phyloP scores from a whole-genome alignment of 2,888 invertebrate species.

The Thymelicus lineola region DNA sequence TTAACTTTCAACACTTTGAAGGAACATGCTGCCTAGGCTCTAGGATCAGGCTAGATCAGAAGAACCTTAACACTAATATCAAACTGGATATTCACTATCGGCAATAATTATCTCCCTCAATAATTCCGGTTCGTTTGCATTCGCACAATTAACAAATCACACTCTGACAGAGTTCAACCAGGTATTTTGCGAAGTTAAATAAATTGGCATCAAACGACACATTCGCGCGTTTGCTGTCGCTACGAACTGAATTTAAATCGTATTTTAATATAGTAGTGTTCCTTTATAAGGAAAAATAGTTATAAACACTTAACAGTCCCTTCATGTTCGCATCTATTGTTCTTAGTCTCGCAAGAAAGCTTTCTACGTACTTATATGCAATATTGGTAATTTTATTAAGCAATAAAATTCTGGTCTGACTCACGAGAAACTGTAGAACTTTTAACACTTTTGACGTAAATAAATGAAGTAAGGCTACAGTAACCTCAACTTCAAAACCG shows the following conservation, averaged over 20 bases:
- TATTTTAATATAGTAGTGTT: constrained; percentile 47
- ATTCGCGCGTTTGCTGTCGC: constrained; percentile 46
- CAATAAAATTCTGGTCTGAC: constrained; percentile 39
- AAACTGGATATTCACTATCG: too few species aligned
- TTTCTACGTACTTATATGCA: constrained; percentile 11
- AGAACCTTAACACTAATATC: too few species aligned
- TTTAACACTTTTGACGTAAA: too few species aligned
- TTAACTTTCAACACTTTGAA: too few species aligned
- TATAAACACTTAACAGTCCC: constrained; percentile 34
- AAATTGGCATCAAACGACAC: constrained; percentile 51
- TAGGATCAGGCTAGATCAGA: too few species aligned
- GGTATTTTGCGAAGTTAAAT: constrained; percentile 45
- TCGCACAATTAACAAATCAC: neutral
- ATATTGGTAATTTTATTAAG: constrained; percentile 43
- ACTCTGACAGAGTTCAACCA: constrained; percentile 16
- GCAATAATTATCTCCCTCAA: too few species aligned
- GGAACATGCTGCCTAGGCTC: too few species aligned
- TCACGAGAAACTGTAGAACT: neutral
- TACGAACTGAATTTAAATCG: constrained; percentile 55
- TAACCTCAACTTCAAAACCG: too few species aligned
- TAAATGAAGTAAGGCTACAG: too few species aligned
- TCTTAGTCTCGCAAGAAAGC: constrained; percentile 33
- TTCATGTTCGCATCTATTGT: constrained; percentile 41
- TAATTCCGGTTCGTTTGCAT: neutral
- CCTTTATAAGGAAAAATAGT: constrained; percentile 51